A percentile compares a stretch with the other conserved stretches of the same genome.
Evolutionary conservation across 1,140 invertebrate genomes (phyloP).

Genomic region (Leucophenga varia): DNA sequence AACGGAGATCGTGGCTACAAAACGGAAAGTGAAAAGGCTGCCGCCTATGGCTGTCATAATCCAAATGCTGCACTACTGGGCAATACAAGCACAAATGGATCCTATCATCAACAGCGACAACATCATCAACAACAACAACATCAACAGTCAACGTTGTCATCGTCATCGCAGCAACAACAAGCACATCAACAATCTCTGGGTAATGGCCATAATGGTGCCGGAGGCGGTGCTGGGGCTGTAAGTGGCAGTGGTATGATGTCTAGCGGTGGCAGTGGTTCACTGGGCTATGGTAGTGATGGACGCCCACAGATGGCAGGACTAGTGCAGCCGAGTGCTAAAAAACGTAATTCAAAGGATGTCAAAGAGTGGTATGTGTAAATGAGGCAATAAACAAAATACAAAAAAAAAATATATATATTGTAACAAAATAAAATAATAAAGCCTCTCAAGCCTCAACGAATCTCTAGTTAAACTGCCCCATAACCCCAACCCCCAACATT

Average conservation of each 20-base stretch:
- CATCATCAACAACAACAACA: conserved; percentile 43
- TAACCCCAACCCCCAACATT: neutral
- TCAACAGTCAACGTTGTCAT: conserved; percentile 51
- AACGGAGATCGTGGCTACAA: conserved; percentile 86
- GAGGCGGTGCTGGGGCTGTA: conserved; percentile 27
- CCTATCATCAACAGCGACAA: conserved; percentile 57
- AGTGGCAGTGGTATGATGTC: conserved; percentile 44
- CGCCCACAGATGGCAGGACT: conserved; percentile 54
- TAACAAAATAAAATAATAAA: neutral
- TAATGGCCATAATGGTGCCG: conserved; percentile 29
- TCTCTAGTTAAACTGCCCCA: conserved; percentile 1
- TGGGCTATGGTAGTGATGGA: conserved; percentile 40
- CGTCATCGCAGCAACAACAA: conserved; percentile 21
- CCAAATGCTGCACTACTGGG: conserved; percentile 70
- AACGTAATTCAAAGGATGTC: conserved; percentile 81
- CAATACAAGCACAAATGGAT: conserved; percentile 59
- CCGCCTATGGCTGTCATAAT: conserved; percentile 68
- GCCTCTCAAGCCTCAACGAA: neutral
- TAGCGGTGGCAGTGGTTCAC: conserved; percentile 42
- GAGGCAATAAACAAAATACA: neutral
- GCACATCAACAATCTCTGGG: conserved; percentile 7
- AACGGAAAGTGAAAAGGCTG: conserved; percentile 81
- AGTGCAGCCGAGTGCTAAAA: conserved; percentile 65
- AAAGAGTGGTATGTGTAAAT: conserved; percentile 88
- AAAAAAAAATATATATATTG: neutral